Evolutionary conservation across 2,888 invertebrate species (phyloP), one percentile per base, ranked within the genome.

Genomic region (Liodrosophila aerea): DNA sequence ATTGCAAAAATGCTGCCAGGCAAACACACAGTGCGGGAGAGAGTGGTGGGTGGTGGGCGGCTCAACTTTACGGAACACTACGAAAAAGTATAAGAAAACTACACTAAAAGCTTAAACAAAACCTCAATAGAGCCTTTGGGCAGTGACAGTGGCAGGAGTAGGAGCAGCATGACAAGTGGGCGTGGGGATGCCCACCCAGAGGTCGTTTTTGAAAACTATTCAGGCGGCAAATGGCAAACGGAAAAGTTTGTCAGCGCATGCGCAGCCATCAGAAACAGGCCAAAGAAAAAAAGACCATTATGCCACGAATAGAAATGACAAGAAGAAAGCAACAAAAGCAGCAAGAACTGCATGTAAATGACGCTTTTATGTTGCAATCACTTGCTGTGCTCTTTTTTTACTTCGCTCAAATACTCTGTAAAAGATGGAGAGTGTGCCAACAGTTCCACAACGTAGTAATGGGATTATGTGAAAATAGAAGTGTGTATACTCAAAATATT

Each of bases 71-170:
- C n/a, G 16, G 34, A 43, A 37, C 44, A 33, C 41, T 50, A 52
- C 44, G 47, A 68, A 56, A 64, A 13, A 12, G 46, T 73, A 77
- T 69, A 64, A 75, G 69, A 70, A 75, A 80, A 77, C 61, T 78
- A 73, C 76, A 70, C 75, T 82, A 74, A 80, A 82, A 77, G 85
- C 80, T 85, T 78, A 73, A 82, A 84, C 82, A 85, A 85, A 82
- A 82, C 78, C 85, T 82, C 85, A 85, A 76, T 85, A 73, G 65
- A 73, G 78, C 73, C 76, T 64, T 41, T 62, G 73, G 78, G 49
- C 64, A 68, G 49, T 46, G 8, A 12, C 34, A 29, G 33, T 29
- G 29, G 9, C 30, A 22, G 11, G 31, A 9, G 18, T 2, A 9
- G 16, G 12, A 9, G 9, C 0, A 7, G 9, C 31, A 5, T 1